A percentile compares a stretch with the other conserved stretches of the same genome.
phyloP scores from a whole-genome alignment of 2,113 vertebrate species.

The Megatriorchis doriae region DNA sequence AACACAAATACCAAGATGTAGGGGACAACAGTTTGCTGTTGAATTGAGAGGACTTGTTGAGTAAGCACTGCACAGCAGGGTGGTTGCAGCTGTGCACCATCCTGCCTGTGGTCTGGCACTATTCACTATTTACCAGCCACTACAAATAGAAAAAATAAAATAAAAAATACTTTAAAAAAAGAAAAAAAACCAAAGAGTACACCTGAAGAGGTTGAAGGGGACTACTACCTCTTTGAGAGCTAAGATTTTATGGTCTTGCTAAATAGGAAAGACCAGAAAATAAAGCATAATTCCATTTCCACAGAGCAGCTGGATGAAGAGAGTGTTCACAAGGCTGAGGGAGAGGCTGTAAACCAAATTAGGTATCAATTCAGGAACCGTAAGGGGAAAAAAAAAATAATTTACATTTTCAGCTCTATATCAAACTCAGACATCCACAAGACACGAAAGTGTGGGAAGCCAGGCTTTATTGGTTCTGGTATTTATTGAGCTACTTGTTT shows the following conservation, averaged over 20 bases:
- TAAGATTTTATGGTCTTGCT: not conserved
- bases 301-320: not conserved
- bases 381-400: not conserved
- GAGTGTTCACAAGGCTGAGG: not conserved
- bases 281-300: not conserved
- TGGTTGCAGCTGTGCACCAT: too few species aligned
- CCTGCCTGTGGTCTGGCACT: not conserved
- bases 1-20: not conserved
- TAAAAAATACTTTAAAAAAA: not conserved
- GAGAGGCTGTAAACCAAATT: not conserved
- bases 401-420: not conserved
- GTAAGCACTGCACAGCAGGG: not conserved
- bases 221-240: rapidly evolving
- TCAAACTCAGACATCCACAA: not conserved
- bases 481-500: not conserved
- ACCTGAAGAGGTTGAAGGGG: not conserved
- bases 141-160: not conserved
- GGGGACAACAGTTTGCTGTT: not conserved
- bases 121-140: not conserved
- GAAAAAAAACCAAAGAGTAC: rapidly evolving
- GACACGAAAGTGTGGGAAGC: not conserved
- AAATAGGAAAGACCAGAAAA: not conserved
- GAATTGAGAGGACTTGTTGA: not conserved
- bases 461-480: not conserved
- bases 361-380: not conserved